phyloP scores from a whole-genome alignment of 2,113 vertebrate species.

The Gulo gulo region DNA sequence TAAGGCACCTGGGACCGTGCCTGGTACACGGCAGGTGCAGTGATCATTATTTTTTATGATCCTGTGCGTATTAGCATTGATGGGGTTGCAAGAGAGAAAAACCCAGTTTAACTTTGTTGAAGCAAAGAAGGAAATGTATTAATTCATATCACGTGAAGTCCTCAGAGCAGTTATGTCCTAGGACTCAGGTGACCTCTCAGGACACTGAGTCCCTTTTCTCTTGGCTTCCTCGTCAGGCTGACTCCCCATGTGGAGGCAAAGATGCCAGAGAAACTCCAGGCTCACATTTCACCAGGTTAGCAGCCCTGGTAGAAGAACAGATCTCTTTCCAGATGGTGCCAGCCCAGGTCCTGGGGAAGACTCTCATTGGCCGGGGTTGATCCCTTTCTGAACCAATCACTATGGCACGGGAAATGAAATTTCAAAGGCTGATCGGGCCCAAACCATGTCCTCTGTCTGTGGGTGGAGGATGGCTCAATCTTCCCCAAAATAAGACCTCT shows the following conservation, averaged over 20 bases:
- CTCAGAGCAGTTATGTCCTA: not conserved
- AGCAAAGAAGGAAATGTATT: not conserved
- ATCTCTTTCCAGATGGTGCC: not conserved
- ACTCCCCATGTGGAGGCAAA: not conserved
- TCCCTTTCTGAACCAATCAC: not conserved
- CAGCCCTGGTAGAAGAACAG: not conserved
- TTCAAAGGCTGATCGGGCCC: not conserved
- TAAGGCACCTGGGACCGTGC: not conserved
- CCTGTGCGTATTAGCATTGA: not conserved
- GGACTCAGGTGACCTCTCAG: not conserved
- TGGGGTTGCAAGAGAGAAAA: not conserved
- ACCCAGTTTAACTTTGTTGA: not conserved
- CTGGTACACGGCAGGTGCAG: not conserved
- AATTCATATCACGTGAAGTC: not conserved
- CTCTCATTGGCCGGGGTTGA: not conserved
- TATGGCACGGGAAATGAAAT: not conserved
- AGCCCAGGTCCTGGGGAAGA: not conserved
- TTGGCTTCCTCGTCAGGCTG: not conserved
- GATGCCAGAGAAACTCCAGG: not conserved
- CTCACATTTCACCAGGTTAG: not conserved
- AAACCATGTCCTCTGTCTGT: not conserved
- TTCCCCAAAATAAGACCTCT: not conserved
- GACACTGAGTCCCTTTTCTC: not conserved
- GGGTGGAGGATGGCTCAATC: not conserved
- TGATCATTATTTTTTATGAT: not conserved